A percentile compares a stretch with the other conserved stretches of the same genome.
These are phyloP conservation scores for Eptesicus fuscus DNA, from an alignment of 2,113 vertebrate genomes.

Conservation along the genomic window DNA sequence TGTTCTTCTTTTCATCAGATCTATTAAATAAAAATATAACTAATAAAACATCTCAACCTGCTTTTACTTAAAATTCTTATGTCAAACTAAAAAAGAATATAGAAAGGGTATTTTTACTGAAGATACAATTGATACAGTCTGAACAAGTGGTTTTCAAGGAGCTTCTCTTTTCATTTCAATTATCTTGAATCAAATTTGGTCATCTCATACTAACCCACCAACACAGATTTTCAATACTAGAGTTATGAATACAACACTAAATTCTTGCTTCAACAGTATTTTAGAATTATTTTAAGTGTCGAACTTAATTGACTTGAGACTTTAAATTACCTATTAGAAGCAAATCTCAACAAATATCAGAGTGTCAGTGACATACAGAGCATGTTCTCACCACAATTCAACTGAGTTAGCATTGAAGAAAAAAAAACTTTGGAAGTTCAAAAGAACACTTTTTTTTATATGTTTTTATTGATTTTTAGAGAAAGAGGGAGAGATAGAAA, in stretches of 20 bases:
- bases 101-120: not conserved
- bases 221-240: not conserved
- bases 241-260: not conserved
- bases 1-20: constrained; percentile 94
- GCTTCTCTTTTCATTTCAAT: constrained; percentile 9
- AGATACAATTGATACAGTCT: not conserved
- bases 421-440: not conserved
- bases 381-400: not conserved
- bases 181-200: not conserved
- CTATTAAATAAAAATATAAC: constrained; percentile 78
- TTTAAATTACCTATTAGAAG: not conserved
- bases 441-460: not conserved
- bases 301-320: not conserved
- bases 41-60: not conserved
- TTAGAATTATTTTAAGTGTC: constrained; percentile 28
- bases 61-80: constrained; percentile 11
- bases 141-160: constrained; percentile 4
- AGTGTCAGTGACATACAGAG: not conserved
- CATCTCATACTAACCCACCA: not conserved
- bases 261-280: not conserved
- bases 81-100: not conserved
- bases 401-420: not conserved
- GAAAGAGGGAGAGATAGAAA: too few relatives aligned
- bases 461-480: too few relatives aligned
- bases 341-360: not conserved